Conservation (phyloP, 2,113 vertebrate genomes). For the Lagopus leucura region DNA sequence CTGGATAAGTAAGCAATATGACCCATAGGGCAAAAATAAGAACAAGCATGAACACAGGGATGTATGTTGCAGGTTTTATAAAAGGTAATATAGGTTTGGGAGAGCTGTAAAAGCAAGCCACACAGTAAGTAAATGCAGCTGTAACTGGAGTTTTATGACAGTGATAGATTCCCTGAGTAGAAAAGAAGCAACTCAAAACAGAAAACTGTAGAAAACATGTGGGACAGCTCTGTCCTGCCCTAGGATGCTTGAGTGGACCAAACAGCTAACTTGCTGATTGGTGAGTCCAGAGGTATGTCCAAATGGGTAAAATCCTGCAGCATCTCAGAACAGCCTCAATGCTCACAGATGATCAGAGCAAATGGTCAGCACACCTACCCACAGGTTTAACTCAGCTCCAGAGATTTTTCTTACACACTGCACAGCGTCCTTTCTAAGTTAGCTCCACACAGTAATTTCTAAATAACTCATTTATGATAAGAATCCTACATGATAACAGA, state of each 20-base stretch:
- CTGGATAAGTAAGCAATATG: slow-evolving; percentile 15
- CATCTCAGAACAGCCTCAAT: not conserved
- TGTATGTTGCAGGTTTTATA: slow-evolving; percentile 8
- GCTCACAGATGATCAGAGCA: not conserved
- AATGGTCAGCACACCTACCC: not conserved
- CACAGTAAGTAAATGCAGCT: slow-evolving; percentile 62
- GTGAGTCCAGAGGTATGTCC: not conserved
- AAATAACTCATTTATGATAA: not conserved
- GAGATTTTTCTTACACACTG: not conserved
- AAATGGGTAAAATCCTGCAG: not conserved
- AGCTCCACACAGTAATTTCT: not conserved
- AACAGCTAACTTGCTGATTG: not conserved
- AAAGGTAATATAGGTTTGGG: slow-evolving; percentile 38
- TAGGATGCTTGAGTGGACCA: not conserved
- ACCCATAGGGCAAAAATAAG: slow-evolving; percentile 54
- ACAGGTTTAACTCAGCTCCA: not conserved
- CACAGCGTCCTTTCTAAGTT: not conserved
- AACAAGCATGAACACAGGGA: slow-evolving; percentile 40
- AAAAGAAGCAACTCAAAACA: slow-evolving; percentile 13
- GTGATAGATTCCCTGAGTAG: not conserved
- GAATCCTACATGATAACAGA: not conserved
- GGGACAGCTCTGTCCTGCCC: not conserved
- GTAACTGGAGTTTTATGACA: slow-evolving; percentile 11
- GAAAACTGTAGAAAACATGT: not conserved
- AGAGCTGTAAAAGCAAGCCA: slow-evolving; percentile 45